Evolutionary conservation across 2,797 vertebrate species (phyloP).

Genomic region (Micrastur ruficollis): DNA sequence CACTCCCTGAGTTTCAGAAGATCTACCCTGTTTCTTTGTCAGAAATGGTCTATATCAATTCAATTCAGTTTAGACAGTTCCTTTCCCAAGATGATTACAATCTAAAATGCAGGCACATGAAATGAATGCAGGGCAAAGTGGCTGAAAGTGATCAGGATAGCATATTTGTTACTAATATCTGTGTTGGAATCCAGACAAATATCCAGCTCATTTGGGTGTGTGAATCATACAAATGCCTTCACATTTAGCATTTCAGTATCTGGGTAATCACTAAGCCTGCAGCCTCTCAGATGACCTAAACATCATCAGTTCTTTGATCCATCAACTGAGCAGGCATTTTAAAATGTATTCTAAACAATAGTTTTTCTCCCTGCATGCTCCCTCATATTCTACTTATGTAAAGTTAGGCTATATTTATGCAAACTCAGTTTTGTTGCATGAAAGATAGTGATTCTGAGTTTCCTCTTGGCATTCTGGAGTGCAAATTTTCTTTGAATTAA

Average conservation of each 20-base stretch:
- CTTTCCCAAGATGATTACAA: background rate
- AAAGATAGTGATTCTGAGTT: background rate
- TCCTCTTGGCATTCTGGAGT: background rate
- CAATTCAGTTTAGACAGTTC: background rate
- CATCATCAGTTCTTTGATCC: background rate
- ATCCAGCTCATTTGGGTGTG: background rate
- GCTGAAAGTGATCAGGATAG: background rate
- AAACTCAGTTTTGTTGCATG: constrained; percentile 3
- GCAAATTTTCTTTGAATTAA: constrained; percentile 45
- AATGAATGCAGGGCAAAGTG: background rate
- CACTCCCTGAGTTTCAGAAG: background rate
- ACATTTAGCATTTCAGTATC: background rate
- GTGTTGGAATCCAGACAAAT: background rate
- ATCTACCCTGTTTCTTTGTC: background rate
- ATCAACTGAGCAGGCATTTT: background rate
- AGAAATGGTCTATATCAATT: background rate
- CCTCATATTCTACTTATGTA: background rate
- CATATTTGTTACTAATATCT: background rate
- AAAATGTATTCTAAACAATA: background rate
- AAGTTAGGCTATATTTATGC: constrained; percentile 2
- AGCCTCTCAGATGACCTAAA: background rate
- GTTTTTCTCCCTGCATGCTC: background rate
- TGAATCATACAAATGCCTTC: background rate
- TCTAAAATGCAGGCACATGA: background rate
- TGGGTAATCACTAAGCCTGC: background rate